Evolutionary conservation across 2,797 vertebrate genomes (phyloP).

Genomic region (Peromyscus attwateri): DNA sequence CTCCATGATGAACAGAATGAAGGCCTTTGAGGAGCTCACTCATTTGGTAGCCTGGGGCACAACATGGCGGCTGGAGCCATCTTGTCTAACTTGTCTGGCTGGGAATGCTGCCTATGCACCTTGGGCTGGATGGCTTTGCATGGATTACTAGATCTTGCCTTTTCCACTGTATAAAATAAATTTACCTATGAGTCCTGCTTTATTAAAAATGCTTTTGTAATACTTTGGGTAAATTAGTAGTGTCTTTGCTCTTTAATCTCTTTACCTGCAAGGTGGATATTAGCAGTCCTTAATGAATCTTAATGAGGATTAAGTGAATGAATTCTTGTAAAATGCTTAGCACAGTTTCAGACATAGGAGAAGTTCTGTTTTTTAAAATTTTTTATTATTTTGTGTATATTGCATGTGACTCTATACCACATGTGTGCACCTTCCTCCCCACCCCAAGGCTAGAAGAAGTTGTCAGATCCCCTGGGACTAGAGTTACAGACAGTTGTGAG

Average conservation of each 20-base stretch:
- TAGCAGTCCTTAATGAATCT: background rate
- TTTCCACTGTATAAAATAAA: conserved; percentile 30
- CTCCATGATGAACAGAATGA: background rate
- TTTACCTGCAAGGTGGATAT: background rate
- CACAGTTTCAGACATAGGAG: background rate
- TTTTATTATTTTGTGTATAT: background rate
- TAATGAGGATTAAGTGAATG: conserved; percentile 39
- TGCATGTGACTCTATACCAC: background rate
- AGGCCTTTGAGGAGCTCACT: background rate
- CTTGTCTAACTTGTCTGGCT: background rate
- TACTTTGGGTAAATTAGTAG: background rate
- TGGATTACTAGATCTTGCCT: background rate
- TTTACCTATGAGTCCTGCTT: background rate
- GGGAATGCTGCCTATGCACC: background rate
- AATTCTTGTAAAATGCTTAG: conserved; percentile 31
- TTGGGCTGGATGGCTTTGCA: background rate
- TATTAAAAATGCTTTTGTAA: conserved; percentile 41
- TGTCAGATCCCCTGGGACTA: background rate
- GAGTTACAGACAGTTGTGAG: background rate
- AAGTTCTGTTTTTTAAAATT: background rate
- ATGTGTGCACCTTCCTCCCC: too few relatives aligned
- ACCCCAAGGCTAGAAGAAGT: background rate
- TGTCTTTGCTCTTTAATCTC: conserved; percentile 7
- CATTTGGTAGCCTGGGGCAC: background rate
- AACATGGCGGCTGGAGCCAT: background rate